Conservation (phyloP, 2,888 invertebrate species). For the Pomacea canaliculata region DNA sequence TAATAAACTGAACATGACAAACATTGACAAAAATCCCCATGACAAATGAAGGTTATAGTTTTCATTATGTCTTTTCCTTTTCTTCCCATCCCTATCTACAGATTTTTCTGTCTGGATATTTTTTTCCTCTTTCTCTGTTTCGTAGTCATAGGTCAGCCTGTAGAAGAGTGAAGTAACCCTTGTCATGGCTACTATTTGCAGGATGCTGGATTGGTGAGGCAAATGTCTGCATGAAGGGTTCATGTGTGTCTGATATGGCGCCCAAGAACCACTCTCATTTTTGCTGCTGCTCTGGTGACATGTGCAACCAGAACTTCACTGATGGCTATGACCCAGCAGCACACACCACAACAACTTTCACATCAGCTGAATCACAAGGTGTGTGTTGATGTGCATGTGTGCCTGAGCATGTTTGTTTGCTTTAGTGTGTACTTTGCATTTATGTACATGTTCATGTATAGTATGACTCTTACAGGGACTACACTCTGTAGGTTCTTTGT, state of each 20-base stretch:
- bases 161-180: no score
- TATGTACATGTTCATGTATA: not conserved
- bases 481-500: no score
- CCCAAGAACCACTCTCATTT: conserved; percentile 39
- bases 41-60: no score
- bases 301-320: conserved; percentile 82
- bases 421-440: not conserved
- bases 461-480: no score
- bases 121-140: no score
- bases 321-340: conserved; percentile 65
- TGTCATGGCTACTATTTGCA: conserved; percentile 26
- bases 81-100: no score
- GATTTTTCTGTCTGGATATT: no score
- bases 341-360: conserved; percentile 25
- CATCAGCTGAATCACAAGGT: conserved; percentile 2
- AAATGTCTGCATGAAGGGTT: conserved; percentile 27
- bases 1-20: no score
- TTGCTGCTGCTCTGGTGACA: conserved; percentile 83
- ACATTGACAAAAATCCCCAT: no score
- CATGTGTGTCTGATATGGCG: conserved; percentile 31
- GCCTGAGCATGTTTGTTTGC: no score
- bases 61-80: no score
- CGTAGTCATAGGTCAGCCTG: no score
- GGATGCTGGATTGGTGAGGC: conserved; percentile 48
- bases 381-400: not conserved